These are phyloP conservation scores for Himalopsyche tibetana DNA, from an alignment of 2,888 invertebrate genomes.

Conservation along the genomic window DNA sequence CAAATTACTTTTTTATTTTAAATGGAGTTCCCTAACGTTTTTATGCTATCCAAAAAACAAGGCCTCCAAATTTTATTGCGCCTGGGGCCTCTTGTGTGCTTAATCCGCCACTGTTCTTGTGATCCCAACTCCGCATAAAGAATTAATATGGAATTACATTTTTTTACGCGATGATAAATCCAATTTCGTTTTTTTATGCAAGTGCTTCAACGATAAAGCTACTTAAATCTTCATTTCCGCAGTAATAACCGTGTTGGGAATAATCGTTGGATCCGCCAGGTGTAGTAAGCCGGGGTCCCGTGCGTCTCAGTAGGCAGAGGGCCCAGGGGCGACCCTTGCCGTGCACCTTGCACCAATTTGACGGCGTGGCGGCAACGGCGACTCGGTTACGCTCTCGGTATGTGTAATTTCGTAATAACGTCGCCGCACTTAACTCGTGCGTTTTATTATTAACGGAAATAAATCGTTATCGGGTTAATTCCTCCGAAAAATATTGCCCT, in stretches of 20 bases:
- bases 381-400: conserved; percentile 1
- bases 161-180: too few species aligned
- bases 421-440: conserved; percentile 3
- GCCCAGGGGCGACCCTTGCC: not conserved
- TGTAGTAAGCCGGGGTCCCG: conserved; percentile 1
- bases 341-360: conserved; percentile 61
- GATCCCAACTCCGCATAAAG: too few species aligned
- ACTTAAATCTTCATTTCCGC: conserved; percentile 36
- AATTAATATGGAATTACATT: too few species aligned
- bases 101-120: too few species aligned
- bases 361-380: conserved; percentile 31
- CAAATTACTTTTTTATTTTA: too few species aligned
- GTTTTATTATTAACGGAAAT: conserved; percentile 43
- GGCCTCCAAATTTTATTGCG: too few species aligned
- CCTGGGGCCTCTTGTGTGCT: too few species aligned
- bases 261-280: conserved; percentile 38
- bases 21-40: too few species aligned
- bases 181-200: not conserved
- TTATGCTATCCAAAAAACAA: too few species aligned
- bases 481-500: not conserved
- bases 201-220: not conserved
- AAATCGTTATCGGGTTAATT: conserved; percentile 22
- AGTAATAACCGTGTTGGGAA: conserved; percentile 40
- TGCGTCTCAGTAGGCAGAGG: not conserved
- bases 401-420: conserved; percentile 35